Percentiles rank a stretch among this genome's conserved stretches.
Conservation (phyloP, 2,888 invertebrate genomes). For the Cephus pygmeus region DNA sequence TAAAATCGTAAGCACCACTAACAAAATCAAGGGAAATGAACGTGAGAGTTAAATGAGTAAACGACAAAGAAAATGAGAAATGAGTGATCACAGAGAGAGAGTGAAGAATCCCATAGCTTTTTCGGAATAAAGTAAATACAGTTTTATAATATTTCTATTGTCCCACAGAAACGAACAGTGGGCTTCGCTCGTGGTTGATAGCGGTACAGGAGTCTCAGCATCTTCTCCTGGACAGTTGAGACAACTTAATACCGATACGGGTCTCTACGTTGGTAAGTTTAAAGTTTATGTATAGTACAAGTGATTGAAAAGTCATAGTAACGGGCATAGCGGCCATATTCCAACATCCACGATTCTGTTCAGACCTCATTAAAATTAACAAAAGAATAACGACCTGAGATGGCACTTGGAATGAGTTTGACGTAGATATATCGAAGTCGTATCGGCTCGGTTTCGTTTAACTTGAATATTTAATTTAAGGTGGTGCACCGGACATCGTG, state of each 20-base stretch:
- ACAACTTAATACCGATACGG: constrained; percentile 87
- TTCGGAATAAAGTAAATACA: neutral
- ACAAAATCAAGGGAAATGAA: neutral
- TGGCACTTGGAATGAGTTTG: neutral
- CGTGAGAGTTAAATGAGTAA: neutral
- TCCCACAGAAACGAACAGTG: constrained; percentile 81
- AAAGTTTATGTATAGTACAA: neutral
- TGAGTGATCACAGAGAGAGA: neutral
- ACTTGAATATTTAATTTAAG: constrained; percentile 65
- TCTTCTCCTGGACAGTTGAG: constrained; percentile 87
- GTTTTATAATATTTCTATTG: neutral
- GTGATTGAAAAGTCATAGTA: neutral
- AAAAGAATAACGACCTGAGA: neutral
- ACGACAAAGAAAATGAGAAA: neutral
- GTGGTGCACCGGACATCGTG: constrained; percentile 83
- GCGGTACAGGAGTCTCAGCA: constrained; percentile 81
- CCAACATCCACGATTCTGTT: too few relatives aligned
- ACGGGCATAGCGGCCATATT: neutral
- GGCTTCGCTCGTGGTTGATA: constrained; percentile 90
- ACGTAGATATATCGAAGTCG: neutral
- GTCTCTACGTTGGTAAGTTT: constrained; percentile 85
- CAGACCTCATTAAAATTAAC: too few relatives aligned
- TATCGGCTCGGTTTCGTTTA: neutral
- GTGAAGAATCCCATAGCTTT: neutral
- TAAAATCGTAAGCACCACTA: neutral